Evolutionary conservation across 2,888 invertebrate species (phyloP).

Genomic region (Troides helena): DNA sequence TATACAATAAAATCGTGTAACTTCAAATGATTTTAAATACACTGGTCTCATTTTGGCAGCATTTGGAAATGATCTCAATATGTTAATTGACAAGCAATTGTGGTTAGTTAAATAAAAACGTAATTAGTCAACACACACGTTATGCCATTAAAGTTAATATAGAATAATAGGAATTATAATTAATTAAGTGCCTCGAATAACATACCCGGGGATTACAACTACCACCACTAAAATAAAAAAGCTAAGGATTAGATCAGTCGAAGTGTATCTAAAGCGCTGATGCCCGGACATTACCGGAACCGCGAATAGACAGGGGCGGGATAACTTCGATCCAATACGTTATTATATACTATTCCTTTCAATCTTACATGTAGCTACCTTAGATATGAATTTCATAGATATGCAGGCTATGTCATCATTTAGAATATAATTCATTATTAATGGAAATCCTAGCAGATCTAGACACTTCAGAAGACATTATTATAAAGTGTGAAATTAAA

Average conservation of each 20-base stretch:
- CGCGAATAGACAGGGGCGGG: constrained; percentile 12
- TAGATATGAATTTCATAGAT: constrained; percentile 28
- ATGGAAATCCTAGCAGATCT: constrained; percentile 42
- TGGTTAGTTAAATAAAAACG: constrained; percentile 15
- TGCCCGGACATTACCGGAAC: constrained; percentile 1
- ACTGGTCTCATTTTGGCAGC: constrained; percentile 2
- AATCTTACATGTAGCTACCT: constrained; percentile 27
- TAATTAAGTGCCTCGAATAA: constrained; percentile 17
- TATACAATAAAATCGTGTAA: background rate
- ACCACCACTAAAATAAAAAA: constrained; percentile 9
- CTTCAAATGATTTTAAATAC: background rate
- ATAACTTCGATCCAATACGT: constrained; percentile 20
- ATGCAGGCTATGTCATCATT: constrained; percentile 23
- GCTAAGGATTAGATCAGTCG: constrained; percentile 19
- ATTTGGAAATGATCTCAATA: constrained; percentile 1
- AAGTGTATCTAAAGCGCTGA: constrained; percentile 12
- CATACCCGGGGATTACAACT: background rate
- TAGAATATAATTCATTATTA: constrained; percentile 19
- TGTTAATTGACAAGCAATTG: constrained; percentile 10
- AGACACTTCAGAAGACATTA: constrained; percentile 39
- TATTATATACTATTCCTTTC: constrained; percentile 18
- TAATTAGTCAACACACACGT: constrained; percentile 7
- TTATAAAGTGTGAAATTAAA: background rate
- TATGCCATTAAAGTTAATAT: constrained; percentile 1
- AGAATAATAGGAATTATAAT: background rate